Base-by-base conservation (phyloP, 2,113 vertebrate species). In the Clinocottus analis region DNA sequence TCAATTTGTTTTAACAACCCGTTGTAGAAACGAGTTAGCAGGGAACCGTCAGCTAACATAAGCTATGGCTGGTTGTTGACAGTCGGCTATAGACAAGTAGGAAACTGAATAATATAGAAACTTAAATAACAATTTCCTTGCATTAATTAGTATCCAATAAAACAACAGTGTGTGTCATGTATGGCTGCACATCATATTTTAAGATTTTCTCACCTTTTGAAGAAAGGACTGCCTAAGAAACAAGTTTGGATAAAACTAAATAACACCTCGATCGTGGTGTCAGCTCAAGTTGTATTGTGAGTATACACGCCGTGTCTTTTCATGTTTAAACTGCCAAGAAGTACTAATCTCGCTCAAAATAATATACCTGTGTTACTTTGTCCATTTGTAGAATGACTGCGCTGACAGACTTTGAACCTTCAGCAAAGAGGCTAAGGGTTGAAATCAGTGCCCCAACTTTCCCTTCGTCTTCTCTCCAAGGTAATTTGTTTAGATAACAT, bases 201-300 rank as follows among this genome's bases (percentile, higher is more conserved):
- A 37, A 83, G 51, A 79, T 51, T 89, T 33, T n/a, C 37, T 53
- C 47, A 37, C 1, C 29, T 77, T 2, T 39, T 91, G 41, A 90
- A 82, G 47, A 87, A 39, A 69, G 39, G 35, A 70, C 27, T 86
- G 6, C 13, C 27, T n/a, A 60, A 2, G 0, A 89, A 75, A 74
- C 72, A 71, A 23, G 64, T 74, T 39, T 86, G 82, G 75, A 77
- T 33, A 66, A 74, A 47, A 61, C n/a, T 37, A 55, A 55, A 21
- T 7, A 87, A 85, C 64, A 4, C 58, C 1, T 75, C 78, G 1
- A 41, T 83, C 0, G 51, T 84, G 59, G 78, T 86, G 73, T 87
- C 91, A 43, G 84, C 79, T 76, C 88, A 88, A 73, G 77, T 86
- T 83, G 9, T 90, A 17, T 76, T 94, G 93, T 94, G 72, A 94